Evolutionary conservation across 2,888 invertebrate species (phyloP).

Genomic region (Perithous albicinctus): DNA sequence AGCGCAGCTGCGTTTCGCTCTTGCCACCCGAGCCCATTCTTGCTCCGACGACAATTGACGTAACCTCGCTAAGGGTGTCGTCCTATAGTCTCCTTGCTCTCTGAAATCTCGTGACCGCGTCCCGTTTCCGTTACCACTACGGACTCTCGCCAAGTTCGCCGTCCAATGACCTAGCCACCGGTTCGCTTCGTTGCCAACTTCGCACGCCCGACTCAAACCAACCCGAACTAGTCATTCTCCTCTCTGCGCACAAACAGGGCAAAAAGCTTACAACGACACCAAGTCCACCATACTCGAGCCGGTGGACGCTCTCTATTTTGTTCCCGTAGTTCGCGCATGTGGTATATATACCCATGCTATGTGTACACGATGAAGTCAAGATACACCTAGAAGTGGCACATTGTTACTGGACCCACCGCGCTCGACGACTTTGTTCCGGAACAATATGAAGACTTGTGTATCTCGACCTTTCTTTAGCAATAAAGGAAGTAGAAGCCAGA

Average conservation of each 20-base stretch:
- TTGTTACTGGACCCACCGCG: not conserved
- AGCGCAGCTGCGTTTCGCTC: constrained; percentile 51
- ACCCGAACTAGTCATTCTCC: not conserved
- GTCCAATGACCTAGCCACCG: constrained; percentile 37
- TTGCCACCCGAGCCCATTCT: constrained; percentile 17
- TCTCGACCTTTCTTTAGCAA: not conserved
- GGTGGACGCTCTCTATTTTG: not conserved
- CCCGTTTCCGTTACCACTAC: constrained; percentile 27
- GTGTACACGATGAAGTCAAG: not conserved
- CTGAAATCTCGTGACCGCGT: constrained; percentile 57
- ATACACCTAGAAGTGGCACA: not conserved
- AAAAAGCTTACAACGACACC: constrained; percentile 24
- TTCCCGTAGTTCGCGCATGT: not conserved
- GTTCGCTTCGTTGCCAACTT: constrained; percentile 52
- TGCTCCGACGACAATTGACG: constrained; percentile 38
- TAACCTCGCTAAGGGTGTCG: constrained; percentile 25
- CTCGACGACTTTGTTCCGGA: constrained; percentile 28
- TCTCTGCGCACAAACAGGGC: constrained; percentile 21
- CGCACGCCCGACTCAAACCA: constrained; percentile 33
- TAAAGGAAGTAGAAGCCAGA: not conserved
- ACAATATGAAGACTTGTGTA: constrained; percentile 33
- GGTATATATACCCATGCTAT: not conserved
- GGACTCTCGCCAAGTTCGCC: constrained; percentile 46
- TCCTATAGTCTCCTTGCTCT: constrained; percentile 17
- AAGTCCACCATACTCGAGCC: not conserved